Evolutionary conservation across 2,113 vertebrate species (phyloP).

Genomic region (Melospiza melodia): DNA sequence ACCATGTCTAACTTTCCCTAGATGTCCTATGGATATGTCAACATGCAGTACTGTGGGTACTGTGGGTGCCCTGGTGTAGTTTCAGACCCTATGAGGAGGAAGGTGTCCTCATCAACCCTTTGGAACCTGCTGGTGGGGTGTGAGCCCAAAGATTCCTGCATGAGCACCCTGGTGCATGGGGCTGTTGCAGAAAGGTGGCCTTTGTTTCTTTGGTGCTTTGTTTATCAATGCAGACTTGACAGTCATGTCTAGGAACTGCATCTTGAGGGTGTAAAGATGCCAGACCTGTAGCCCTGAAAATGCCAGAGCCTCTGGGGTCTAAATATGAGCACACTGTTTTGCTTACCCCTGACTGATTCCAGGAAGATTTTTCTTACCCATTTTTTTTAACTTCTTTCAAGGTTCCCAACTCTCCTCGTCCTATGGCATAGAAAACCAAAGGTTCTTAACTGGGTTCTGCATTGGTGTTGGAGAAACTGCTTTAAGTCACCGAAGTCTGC

Average conservation of each 20-base stretch:
- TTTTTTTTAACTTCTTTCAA: not conserved
- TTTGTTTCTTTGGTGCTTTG: not conserved
- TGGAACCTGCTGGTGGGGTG: not conserved
- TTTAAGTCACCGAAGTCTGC: not conserved
- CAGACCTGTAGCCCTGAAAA: not conserved
- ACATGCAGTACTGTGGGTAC: not conserved
- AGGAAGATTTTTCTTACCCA: not conserved
- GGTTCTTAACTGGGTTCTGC: not conserved
- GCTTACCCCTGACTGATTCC: not conserved
- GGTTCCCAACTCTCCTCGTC: not conserved
- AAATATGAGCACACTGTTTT: not conserved
- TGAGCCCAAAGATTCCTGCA: not conserved
- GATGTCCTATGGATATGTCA: not conserved
- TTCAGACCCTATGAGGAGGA: not conserved
- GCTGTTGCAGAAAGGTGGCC: not conserved
- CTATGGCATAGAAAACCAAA: not conserved
- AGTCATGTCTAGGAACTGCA: not conserved
- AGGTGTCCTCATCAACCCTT: not conserved
- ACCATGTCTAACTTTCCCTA: not conserved
- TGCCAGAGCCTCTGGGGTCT: not conserved
- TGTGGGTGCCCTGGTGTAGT: not conserved
- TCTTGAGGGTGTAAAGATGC: not conserved
- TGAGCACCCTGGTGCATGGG: not conserved
- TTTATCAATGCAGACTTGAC: not conserved
- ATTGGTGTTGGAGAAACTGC: not conserved